Evolutionary conservation across 2,888 invertebrate species (phyloP).

Genomic region (Stenolophus ochropezus): DNA sequence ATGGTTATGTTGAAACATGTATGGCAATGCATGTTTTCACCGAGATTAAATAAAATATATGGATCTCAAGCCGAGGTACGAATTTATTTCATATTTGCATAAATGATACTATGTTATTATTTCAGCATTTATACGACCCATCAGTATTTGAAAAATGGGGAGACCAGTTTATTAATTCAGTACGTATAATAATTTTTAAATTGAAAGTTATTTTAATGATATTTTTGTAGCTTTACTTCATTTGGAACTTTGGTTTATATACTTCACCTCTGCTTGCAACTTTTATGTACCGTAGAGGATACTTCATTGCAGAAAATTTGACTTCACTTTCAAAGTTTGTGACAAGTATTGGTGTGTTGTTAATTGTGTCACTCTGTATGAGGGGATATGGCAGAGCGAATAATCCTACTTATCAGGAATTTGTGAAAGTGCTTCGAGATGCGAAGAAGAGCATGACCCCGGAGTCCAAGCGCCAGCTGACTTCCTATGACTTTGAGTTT

Average conservation of each 20-base stretch:
- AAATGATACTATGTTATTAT: not conserved
- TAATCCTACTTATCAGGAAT: constrained; percentile 82
- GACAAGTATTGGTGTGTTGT: constrained; percentile 80
- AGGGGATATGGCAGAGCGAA: constrained; percentile 81
- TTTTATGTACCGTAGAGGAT: constrained; percentile 82
- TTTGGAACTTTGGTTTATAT: constrained; percentile 83
- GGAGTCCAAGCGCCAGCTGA: constrained; percentile 75
- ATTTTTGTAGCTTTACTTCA: constrained; percentile 76
- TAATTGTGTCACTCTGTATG: constrained; percentile 80
- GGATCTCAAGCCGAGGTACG: constrained; percentile 75
- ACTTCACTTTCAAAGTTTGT: constrained; percentile 77
- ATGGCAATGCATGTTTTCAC: constrained; percentile 82
- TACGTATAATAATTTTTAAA: constrained; percentile 71
- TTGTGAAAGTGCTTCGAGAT: constrained; percentile 77
- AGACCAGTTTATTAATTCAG: constrained; percentile 82
- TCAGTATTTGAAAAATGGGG: constrained; percentile 82
- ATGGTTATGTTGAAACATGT: constrained; percentile 75
- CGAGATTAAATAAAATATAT: constrained; percentile 83
- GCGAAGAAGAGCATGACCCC: constrained; percentile 71
- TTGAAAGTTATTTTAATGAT: constrained; percentile 1
- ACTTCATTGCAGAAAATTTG: constrained; percentile 76
- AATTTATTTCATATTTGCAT: not conserved
- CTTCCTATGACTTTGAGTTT: constrained; percentile 92
- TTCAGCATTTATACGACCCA: constrained; percentile 82
- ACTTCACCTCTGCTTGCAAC: constrained; percentile 85